Conservation (phyloP, 2,113 vertebrate genomes). For the Triplophysa siluroides region DNA sequence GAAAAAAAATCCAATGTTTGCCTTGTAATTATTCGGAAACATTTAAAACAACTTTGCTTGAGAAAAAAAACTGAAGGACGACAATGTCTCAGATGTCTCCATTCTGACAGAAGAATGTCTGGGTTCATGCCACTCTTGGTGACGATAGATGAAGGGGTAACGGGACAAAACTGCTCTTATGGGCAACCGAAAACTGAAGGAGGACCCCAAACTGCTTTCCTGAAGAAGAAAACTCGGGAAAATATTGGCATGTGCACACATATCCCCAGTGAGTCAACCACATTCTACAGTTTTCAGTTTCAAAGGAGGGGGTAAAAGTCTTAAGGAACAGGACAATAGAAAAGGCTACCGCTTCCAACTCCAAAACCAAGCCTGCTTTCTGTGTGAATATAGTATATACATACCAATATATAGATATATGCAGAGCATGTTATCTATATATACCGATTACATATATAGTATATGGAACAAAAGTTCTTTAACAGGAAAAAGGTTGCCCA, state of each 20-base stretch:
- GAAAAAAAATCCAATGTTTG: conserved; percentile 63
- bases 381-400: conserved; percentile 78
- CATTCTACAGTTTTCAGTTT: conserved; percentile 80
- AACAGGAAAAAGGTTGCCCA: conserved; percentile 78
- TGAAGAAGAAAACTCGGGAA: conserved; percentile 80
- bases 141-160: conserved; percentile 10
- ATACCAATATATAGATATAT: conserved; percentile 80
- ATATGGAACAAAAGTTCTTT: conserved; percentile 74
- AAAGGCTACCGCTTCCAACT: conserved; percentile 75
- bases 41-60: conserved; percentile 52
- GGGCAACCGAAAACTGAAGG: conserved; percentile 39
- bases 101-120: conserved; percentile 32
- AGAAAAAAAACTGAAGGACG: conserved; percentile 44
- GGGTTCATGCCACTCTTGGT: conserved; percentile 32
- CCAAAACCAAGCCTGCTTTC: conserved; percentile 65
- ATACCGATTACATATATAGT: conserved; percentile 78
- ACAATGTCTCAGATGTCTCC: conserved; percentile 38
- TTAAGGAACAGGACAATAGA: conserved; percentile 64
- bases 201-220: conserved; percentile 75
- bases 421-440: conserved; percentile 75
- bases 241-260: conserved; percentile 90
- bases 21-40: conserved; percentile 59
- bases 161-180: conserved; percentile 37
- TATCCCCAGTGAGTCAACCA: conserved; percentile 82
- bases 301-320: conserved; percentile 82